Conservation (phyloP, 1,140 invertebrate species). For the Drosophila melanica region DNA sequence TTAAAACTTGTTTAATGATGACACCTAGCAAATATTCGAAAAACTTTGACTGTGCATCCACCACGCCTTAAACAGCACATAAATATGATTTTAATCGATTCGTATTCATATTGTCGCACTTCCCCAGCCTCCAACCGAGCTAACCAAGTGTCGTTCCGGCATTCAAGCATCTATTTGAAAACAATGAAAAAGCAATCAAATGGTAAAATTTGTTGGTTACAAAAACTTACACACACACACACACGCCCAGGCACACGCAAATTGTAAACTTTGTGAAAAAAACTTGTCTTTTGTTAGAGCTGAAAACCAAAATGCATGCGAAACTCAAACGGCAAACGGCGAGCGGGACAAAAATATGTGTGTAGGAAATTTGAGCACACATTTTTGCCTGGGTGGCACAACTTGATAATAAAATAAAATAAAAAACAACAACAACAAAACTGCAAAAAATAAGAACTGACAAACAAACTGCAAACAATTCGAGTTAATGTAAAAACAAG, state of each 20-base stretch:
- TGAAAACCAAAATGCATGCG: conserved; percentile 21
- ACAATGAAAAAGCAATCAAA: conserved; percentile 82
- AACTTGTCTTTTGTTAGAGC: conserved; percentile 25
- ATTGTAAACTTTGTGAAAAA: conserved; percentile 65
- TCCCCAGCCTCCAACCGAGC: neutral
- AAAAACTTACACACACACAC: conserved; percentile 32
- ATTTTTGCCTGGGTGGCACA: conserved; percentile 41
- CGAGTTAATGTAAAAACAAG: conserved; percentile 55
- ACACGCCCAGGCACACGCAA: conserved; percentile 39
- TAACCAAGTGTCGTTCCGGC: conserved; percentile 2
- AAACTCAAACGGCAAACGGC: neutral
- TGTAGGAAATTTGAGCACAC: conserved; percentile 45
- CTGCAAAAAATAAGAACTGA: neutral
- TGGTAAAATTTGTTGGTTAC: conserved; percentile 43
- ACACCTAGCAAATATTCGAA: conserved; percentile 4
- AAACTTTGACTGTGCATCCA: conserved; percentile 35
- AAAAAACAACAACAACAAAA: too few relatives aligned
- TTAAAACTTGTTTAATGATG: neutral
- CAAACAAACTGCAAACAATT: conserved; percentile 48
- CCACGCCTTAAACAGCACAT: conserved; percentile 42
- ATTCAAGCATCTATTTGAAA: conserved; percentile 67
- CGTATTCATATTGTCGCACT: conserved; percentile 57
- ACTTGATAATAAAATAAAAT: conserved; percentile 30
- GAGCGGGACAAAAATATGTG: conserved; percentile 8
- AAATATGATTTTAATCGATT: conserved; percentile 81